Evolutionary conservation across 1,140 invertebrate species (phyloP).

Genomic region (Calycopis cecrops): DNA sequence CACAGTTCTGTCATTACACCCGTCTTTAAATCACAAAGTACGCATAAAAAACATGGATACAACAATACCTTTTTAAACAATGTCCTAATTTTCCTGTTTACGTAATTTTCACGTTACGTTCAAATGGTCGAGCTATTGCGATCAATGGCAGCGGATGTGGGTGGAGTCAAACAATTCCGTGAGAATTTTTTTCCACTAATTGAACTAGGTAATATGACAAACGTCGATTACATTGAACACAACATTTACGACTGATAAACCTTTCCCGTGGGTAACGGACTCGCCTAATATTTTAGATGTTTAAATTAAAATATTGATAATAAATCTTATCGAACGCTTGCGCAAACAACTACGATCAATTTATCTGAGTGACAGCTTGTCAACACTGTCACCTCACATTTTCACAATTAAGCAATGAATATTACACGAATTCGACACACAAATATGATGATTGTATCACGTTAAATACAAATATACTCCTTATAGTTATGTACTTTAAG

Average conservation of each 20-base stretch:
- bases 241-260: constrained; percentile 26
- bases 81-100: constrained; percentile 14
- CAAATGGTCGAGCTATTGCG: constrained; percentile 28
- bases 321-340: constrained; percentile 64
- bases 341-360: constrained; percentile 70
- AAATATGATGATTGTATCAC: constrained; percentile 24
- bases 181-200: constrained; percentile 5
- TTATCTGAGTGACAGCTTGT: constrained; percentile 67
- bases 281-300: constrained; percentile 28
- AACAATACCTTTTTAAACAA: constrained; percentile 1
- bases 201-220: constrained; percentile 1
- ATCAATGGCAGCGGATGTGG: constrained; percentile 41
- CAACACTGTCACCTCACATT: constrained; percentile 65
- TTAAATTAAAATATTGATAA: constrained; percentile 66
- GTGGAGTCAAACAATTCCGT: constrained; percentile 45
- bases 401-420: constrained; percentile 72
- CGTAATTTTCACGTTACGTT: constrained; percentile 49
- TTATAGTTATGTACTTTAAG: constrained; percentile 36
- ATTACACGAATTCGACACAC: constrained; percentile 50
- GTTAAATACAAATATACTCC: constrained; percentile 32
- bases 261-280: constrained; percentile 31
- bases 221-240: not conserved
- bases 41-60: not conserved
- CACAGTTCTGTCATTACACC: too few species aligned
- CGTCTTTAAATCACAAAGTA: too few species aligned